Conservation (phyloP, 2,888 invertebrate genomes). For the Lasioglossum malachurum region DNA sequence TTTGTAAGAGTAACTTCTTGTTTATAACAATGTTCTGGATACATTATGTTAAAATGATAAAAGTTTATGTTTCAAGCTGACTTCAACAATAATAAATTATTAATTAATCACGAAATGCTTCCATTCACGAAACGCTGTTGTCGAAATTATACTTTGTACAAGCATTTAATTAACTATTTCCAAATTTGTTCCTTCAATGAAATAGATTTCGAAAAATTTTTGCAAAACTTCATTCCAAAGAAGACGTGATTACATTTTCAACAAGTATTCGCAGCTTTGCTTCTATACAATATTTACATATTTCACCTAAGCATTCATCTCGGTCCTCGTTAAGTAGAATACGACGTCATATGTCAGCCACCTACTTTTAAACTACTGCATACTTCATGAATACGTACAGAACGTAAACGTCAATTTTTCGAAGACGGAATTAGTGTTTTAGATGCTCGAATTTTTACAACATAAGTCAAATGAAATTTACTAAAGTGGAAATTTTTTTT, state of each 20-base stretch:
- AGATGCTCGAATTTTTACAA: neutral
- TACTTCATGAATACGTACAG: neutral
- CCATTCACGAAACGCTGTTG: too few relatives aligned
- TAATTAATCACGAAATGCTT: neutral
- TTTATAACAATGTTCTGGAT: neutral
- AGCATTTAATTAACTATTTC: neutral
- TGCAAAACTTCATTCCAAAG: neutral
- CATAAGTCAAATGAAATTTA: neutral
- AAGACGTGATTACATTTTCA: neutral
- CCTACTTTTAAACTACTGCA: neutral
- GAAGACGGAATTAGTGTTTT: neutral
- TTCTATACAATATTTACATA: constrained; percentile 16
- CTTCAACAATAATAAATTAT: neutral
- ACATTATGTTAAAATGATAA: neutral
- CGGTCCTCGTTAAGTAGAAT: constrained; percentile 14
- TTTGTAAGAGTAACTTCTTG: neutral
- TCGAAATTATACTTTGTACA: neutral
- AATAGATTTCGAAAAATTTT: neutral
- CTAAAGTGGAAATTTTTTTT: neutral
- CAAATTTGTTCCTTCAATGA: neutral
- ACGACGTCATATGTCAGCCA: neutral
- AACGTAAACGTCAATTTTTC: neutral
- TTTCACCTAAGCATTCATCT: neutral
- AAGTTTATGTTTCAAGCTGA: neutral
- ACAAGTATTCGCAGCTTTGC: neutral